Conservation (phyloP, 2,888 invertebrate species). For the Drosophila stalkeri region DNA sequence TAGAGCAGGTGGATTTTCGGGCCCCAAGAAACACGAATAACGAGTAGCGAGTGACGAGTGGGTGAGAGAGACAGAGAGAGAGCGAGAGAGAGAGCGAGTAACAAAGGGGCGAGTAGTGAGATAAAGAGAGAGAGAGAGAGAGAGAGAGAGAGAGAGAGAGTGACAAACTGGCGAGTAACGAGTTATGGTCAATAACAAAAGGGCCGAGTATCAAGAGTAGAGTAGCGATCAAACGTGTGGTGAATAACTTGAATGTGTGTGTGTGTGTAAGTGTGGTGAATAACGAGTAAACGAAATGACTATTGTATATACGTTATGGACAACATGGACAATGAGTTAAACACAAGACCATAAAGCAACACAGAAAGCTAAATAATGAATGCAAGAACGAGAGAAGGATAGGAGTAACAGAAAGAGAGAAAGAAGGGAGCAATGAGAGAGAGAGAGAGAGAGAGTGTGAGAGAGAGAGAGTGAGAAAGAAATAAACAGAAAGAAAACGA, state of each 20-base stretch:
- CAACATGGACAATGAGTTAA: slow-evolving; percentile 12
- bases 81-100: not conserved
- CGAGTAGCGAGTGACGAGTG: slow-evolving; percentile 13
- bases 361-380: not conserved
- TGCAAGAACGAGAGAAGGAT: no score
- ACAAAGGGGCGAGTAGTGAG: slow-evolving; percentile 3
- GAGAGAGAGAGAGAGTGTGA: not conserved
- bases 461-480: not conserved
- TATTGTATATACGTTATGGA: not conserved
- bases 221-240: slow-evolving; percentile 10
- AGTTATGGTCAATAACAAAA: not conserved
- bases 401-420: not conserved
- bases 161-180: slow-evolving; percentile 1
- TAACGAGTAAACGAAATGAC: slow-evolving; percentile 11
- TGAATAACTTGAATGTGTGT: not conserved
- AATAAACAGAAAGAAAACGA: no score
- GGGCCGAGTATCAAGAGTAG: slow-evolving; percentile 18
- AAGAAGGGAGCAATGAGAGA: not conserved
- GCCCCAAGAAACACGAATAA: slow-evolving; percentile 8
- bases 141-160: not conserved
- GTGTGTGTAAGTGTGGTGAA: slow-evolving; percentile 8
- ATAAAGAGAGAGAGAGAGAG: not conserved
- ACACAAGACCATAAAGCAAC: not conserved
- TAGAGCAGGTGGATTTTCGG: slow-evolving; percentile 27
- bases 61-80: not conserved